Percentiles rank a stretch among this genome's conserved stretches.
phyloP scores from a whole-genome alignment of 2,113 vertebrate genomes.

The Nycticryphes semicollaris region DNA sequence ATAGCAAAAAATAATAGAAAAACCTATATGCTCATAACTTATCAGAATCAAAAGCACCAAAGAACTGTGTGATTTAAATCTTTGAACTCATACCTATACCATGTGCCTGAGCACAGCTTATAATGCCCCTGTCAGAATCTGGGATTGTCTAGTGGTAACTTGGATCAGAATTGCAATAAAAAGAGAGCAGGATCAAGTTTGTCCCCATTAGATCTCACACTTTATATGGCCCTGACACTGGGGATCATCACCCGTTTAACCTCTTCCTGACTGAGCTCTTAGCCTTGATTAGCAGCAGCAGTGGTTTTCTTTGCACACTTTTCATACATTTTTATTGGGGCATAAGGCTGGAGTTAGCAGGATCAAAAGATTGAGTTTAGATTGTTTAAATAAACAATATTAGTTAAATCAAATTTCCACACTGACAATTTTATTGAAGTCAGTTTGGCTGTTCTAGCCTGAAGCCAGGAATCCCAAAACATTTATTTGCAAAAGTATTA shows the following conservation, averaged over 20 bases:
- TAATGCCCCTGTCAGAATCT: accelerated
- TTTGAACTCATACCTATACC: background rate
- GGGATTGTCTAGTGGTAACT: background rate
- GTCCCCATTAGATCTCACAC: background rate
- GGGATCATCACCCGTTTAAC: background rate
- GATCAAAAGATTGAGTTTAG: background rate
- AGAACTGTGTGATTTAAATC: background rate
- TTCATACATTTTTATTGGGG: background rate
- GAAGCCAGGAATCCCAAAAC: background rate
- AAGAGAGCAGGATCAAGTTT: background rate
- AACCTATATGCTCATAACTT: background rate
- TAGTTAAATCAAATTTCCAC: background rate
- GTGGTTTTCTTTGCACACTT: background rate
- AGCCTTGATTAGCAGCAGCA: background rate
- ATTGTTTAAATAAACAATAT: background rate
- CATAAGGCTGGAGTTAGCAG: background rate
- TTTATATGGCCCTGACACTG: background rate
- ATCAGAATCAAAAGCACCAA: background rate
- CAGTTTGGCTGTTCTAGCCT: background rate
- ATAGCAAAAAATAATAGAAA: background rate
- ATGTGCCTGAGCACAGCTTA: accelerated
- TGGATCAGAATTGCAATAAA: background rate
- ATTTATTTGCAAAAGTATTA: background rate
- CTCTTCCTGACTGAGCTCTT: background rate
- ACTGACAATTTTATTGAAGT: background rate